These are phyloP conservation scores for Xyrauchen texanus DNA, from an alignment of 2,113 vertebrate species.

Conservation along the genomic window DNA sequence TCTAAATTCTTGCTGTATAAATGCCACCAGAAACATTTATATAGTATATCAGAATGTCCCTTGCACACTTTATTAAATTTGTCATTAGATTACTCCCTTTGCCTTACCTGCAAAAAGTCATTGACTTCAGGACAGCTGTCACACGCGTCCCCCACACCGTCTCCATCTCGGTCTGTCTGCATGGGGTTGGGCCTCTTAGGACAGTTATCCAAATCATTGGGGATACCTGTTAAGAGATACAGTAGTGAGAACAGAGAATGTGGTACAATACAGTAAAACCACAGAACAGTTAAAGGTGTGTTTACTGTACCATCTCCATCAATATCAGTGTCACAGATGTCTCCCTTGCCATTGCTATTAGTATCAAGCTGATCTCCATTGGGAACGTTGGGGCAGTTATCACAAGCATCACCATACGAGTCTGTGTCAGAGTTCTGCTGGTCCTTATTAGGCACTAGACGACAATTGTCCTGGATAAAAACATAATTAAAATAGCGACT, in stretches of 20 bases:
- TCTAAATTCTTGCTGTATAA: no score
- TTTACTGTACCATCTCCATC: conserved; percentile 84
- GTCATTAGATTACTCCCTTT: no score
- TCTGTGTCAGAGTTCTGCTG: conserved; percentile 96
- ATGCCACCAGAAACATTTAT: no score
- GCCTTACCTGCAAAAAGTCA: conserved; percentile 88
- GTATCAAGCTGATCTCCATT: conserved; percentile 85
- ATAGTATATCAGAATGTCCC: no score
- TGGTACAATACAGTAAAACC: neutral
- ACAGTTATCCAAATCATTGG: conserved; percentile 92
- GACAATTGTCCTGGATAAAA: conserved; percentile 86
- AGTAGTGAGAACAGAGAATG: neutral
- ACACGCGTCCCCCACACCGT: conserved; percentile 87
- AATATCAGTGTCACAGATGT: conserved; percentile 87
- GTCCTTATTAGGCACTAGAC: conserved; percentile 89
- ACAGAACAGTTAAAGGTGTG: neutral
- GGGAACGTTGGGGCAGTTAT: conserved; percentile 87
- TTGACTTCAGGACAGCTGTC: conserved; percentile 91
- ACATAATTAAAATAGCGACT: neutral
- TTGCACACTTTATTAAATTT: no score
- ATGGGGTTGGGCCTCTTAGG: conserved; percentile 91
- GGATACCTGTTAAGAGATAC: conserved; percentile 79
- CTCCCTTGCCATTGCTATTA: conserved; percentile 82
- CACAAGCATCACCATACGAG: conserved; percentile 91
- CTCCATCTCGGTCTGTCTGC: conserved; percentile 90